Evolutionary conservation across 2,113 vertebrate genomes (phyloP), one percentile per base, ranked within the genome.

Genomic region (Odontophorus gujanensis): DNA sequence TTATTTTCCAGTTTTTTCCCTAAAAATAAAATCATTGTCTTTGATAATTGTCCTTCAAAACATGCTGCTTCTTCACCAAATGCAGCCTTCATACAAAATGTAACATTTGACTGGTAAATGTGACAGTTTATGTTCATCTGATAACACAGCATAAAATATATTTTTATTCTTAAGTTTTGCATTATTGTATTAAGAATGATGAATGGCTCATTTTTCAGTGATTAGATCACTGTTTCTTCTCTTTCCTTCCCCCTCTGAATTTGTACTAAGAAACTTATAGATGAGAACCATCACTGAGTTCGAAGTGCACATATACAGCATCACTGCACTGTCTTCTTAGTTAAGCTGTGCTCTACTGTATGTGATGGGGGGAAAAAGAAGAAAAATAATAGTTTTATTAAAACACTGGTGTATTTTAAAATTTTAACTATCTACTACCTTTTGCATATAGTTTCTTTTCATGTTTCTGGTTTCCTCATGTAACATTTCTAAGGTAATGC

Each of bases 291-390:
- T 40, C 17, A 76, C 2, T 57, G 28, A 81, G 81, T 55, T 81
- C 34, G 59, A 86, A 86, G 2, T 59, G 11, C 28, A 65, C 16
- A 72, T 59, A 84, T 67, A 63, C 17, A 81, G 20, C 32, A 72
- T 68, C 78, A 38, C 5, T 78, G 9, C 4, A 51, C 34, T 75
- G 3, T 85, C 94, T 81, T 67, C 4, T 13, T 34, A 87, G 11
- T 24, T 81, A 58, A 77, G 6, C 6, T 36, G 14, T 1, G 0
- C 7, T 48, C 32, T 66, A n/a, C 62, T 62, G 3, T 83, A 74
- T 32, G 18, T 25, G 4, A 18, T 40, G 7, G 4, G 13, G 0
- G 13, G 0, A 1, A 32, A 7, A 34, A 63, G n/a, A 47, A 67
- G 21, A 65, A 69, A 24, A 15, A 57, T 18, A 77, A 25, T 21